Conservation (phyloP, 2,888 invertebrate species). For the Drosophila differens region DNA sequence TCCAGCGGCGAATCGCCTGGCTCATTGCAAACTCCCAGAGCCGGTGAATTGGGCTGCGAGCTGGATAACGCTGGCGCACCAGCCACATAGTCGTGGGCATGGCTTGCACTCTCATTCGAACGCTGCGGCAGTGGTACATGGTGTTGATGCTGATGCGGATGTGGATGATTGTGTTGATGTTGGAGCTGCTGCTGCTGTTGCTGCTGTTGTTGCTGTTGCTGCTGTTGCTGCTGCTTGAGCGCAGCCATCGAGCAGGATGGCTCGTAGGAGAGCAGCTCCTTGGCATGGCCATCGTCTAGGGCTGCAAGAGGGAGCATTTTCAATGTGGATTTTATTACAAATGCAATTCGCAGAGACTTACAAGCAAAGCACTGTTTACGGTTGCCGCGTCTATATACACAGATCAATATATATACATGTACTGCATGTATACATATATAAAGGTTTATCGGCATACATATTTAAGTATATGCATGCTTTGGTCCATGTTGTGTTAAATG, state of each 20-base stretch:
- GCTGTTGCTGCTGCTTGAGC: constrained; percentile 66
- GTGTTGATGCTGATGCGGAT: constrained; percentile 54
- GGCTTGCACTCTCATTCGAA: constrained; percentile 70
- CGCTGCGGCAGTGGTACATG: constrained; percentile 76
- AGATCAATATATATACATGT: constrained; percentile 44
- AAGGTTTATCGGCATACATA: constrained; percentile 38
- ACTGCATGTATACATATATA: constrained; percentile 13
- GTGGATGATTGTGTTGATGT: constrained; percentile 39
- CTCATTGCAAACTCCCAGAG: constrained; percentile 58
- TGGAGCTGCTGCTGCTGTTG: constrained; percentile 50
- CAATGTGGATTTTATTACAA: constrained; percentile 82
- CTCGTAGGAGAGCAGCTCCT: constrained; percentile 75
- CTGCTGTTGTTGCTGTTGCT: constrained; percentile 64
- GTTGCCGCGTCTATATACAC: constrained; percentile 77
- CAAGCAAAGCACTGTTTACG: constrained; percentile 80
- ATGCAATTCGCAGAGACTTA: constrained; percentile 79
- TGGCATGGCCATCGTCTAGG: constrained; percentile 72
- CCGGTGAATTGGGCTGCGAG: constrained; percentile 67
- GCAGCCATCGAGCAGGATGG: constrained; percentile 72
- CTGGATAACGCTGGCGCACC: constrained; percentile 28
- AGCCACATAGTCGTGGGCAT: constrained; percentile 58
- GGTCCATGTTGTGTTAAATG: constrained; percentile 29
- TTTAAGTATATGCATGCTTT: constrained; percentile 27
- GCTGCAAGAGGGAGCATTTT: constrained; percentile 83
- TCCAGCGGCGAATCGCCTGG: constrained; percentile 69